Conservation (phyloP, 2,888 invertebrate genomes). For the Campoletis raptor region DNA sequence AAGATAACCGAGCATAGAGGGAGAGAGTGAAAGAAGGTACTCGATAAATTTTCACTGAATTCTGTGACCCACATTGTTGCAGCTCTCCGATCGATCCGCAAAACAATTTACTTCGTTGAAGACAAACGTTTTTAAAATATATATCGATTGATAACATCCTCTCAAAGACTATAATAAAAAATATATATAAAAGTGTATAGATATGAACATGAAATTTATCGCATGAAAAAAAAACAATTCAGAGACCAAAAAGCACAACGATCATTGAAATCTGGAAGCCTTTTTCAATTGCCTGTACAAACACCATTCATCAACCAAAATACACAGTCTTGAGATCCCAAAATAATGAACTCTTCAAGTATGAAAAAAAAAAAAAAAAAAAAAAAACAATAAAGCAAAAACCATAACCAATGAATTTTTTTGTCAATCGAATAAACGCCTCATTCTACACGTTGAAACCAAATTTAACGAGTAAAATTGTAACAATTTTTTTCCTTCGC, state of each 20-base stretch:
- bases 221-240: background rate
- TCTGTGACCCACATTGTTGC: conserved; percentile 66
- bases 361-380: background rate
- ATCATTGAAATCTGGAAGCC: background rate
- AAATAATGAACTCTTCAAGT: background rate
- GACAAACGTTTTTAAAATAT: conserved; percentile 64
- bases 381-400: background rate
- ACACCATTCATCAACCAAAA: background rate
- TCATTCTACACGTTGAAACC: no score
- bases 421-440: background rate
- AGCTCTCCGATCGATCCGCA: conserved; percentile 56
- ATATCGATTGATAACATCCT: conserved; percentile 57
- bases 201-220: background rate
- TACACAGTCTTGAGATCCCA: background rate
- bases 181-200: background rate
- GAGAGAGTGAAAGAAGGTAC: conserved; percentile 38
- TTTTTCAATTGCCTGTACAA: background rate
- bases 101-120: conserved; percentile 66
- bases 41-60: conserved; percentile 68
- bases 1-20: conserved; percentile 43
- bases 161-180: conserved; percentile 31
- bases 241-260: background rate
- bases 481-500: no score
- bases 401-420: background rate
- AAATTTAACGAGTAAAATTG: no score